Percentiles rank a stretch among this genome's conserved stretches.
These are phyloP conservation scores for Eristalis tenax DNA, from an alignment of 2,888 invertebrate species.

Conservation along the genomic window DNA sequence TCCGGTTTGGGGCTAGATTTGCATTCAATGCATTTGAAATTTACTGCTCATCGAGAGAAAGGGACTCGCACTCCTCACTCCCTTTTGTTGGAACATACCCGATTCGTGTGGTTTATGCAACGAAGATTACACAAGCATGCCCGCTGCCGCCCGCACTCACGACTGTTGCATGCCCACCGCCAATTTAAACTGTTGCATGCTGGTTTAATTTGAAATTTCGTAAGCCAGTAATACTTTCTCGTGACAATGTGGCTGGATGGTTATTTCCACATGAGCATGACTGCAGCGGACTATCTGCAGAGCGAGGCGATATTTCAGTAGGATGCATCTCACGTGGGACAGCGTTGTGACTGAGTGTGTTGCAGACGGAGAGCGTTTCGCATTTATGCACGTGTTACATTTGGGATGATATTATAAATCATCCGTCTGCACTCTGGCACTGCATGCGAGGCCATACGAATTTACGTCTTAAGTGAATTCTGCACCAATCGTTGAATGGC, in stretches of 20 bases:
- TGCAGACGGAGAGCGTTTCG: slow-evolving; percentile 6
- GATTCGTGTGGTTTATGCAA: not conserved
- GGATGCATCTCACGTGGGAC: not conserved
- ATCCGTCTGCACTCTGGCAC: not conserved
- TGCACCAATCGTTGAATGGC: not conserved
- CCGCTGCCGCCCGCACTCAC: slow-evolving; percentile 18
- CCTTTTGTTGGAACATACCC: not conserved
- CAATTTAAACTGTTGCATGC: slow-evolving; percentile 37
- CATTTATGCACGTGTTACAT: slow-evolving; percentile 30
- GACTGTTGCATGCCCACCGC: not conserved
- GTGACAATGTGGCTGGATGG: slow-evolving; percentile 38
- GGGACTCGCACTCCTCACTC: not conserved
- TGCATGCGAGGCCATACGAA: not conserved
- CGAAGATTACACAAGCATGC: not conserved
- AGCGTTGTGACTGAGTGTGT: not conserved
- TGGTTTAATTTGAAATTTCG: slow-evolving; percentile 40
- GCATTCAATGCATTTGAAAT: slow-evolving; percentile 47
- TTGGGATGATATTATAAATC: slow-evolving; percentile 12
- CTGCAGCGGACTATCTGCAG: not conserved
- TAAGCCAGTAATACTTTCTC: slow-evolving; percentile 37
- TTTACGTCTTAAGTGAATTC: not conserved
- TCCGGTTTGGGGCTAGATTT: slow-evolving; percentile 12
- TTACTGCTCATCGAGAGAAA: not conserved
- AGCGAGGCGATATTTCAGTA: not conserved
- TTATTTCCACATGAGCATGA: slow-evolving; percentile 2